These are phyloP conservation scores for Drosophila guanche DNA, from an alignment of 1,140 invertebrate genomes.

Conservation along the genomic window DNA sequence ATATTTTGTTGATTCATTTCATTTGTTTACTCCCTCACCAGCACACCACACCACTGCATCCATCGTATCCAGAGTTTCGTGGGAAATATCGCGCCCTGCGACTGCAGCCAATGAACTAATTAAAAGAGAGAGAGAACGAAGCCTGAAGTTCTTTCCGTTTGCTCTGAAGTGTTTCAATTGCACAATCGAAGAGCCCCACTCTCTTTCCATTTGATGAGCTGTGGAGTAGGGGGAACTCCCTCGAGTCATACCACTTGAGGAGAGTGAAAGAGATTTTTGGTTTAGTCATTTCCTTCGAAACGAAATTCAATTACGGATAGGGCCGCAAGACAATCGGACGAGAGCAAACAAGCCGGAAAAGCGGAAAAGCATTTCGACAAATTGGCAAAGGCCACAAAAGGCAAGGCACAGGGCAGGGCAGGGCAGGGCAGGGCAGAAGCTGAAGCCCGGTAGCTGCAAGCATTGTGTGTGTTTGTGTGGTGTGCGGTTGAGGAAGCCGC, in stretches of 20 bases:
- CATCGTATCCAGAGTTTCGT: slow-evolving; percentile 53
- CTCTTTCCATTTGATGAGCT: slow-evolving; percentile 32
- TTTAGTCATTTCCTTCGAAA: slow-evolving; percentile 70
- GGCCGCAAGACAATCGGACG: slow-evolving; percentile 17
- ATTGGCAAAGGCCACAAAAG: slow-evolving; percentile 60
- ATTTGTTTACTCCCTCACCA: slow-evolving; percentile 64
- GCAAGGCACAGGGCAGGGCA: no score
- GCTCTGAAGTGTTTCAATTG: slow-evolving; percentile 45
- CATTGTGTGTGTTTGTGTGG: slow-evolving; percentile 9
- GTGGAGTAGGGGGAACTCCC: background rate
- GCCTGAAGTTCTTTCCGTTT: background rate
- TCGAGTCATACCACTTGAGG: slow-evolving; percentile 33
- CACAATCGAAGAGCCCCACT: slow-evolving; percentile 28
- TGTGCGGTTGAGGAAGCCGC: background rate
- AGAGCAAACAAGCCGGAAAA: slow-evolving; percentile 50
- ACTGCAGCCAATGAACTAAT: slow-evolving; percentile 76
- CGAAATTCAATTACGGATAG: slow-evolving; percentile 48
- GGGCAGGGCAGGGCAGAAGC: background rate
- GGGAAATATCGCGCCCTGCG: slow-evolving; percentile 62
- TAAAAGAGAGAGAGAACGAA: slow-evolving; percentile 47
- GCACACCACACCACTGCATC: background rate
- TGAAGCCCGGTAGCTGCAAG: slow-evolving; percentile 37
- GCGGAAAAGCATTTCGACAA: slow-evolving; percentile 51
- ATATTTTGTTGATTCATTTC: slow-evolving; percentile 72
- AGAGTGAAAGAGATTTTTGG: slow-evolving; percentile 45